These are phyloP conservation scores for Pogonophryne albipinna DNA, from an alignment of 2,797 vertebrate species.

Conservation along the genomic window DNA sequence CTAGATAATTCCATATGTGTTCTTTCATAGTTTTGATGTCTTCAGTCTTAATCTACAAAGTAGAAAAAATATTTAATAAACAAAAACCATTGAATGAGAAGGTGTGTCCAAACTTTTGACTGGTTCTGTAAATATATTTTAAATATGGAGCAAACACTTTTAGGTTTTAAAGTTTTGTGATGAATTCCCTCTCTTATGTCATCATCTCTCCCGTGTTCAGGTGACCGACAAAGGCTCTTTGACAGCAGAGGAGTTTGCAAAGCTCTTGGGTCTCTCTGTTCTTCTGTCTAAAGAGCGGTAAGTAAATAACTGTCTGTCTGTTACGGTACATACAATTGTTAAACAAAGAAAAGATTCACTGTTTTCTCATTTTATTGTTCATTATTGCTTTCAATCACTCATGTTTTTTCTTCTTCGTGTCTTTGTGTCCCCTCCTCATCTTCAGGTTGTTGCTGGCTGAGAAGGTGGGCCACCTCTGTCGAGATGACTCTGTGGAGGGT, in stretches of 20 bases:
- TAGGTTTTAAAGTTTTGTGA: background rate
- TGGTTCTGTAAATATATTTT: background rate
- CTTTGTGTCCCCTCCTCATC: constrained; percentile 29
- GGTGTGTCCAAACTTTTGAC: no score
- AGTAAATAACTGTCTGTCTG: background rate
- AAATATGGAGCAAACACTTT: background rate
- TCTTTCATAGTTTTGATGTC: no score
- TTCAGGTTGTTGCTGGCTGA: constrained; percentile 94
- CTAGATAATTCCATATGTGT: no score
- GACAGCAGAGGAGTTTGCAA: constrained; percentile 97
- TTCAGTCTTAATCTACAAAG: no score
- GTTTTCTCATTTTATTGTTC: background rate
- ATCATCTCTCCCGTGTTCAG: constrained; percentile 72
- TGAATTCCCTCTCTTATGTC: background rate
- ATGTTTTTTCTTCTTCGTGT: background rate
- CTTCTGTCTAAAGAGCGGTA: constrained; percentile 98
- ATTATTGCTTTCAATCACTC: background rate
- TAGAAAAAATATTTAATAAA: no score
- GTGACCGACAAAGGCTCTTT: constrained; percentile 96
- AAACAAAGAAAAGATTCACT: background rate
- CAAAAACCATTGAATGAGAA: no score
- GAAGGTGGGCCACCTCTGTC: constrained; percentile 97
- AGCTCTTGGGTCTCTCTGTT: constrained; percentile 96
- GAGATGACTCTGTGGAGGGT: constrained; percentile 98
- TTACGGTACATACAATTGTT: background rate